Conservation (phyloP, 2,797 vertebrate genomes). For the Linurgus olivaceus region DNA sequence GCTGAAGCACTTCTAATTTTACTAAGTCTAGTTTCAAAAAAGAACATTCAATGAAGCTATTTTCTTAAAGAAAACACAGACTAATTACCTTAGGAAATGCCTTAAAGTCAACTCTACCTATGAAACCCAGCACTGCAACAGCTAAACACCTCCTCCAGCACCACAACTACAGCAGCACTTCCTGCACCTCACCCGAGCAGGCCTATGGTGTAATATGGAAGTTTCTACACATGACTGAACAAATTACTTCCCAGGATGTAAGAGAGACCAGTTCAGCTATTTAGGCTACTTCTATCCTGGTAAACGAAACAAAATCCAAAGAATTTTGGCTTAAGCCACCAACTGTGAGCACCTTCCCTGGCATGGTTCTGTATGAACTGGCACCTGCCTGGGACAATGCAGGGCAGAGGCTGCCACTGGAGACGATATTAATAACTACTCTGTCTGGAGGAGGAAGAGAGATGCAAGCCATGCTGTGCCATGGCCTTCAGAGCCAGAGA, state of each 20-base stretch:
- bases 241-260: not conserved
- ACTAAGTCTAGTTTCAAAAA: not conserved
- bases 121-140: not conserved
- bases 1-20: conserved; percentile 25
- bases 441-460: not conserved
- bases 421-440: not conserved
- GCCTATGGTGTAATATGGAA: not conserved
- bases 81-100: conserved; percentile 7
- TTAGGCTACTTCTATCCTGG: not conserved
- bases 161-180: not conserved
- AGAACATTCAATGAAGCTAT: not conserved
- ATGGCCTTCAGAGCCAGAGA: not conserved
- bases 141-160: not conserved
- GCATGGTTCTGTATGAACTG: not conserved
- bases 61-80: not conserved
- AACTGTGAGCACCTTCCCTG: not conserved
- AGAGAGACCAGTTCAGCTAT: not conserved
- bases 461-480: not conserved
- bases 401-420: not conserved
- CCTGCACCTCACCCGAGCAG: not conserved
- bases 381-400: not conserved
- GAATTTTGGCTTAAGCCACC: not conserved
- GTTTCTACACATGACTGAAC: not conserved
- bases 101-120: not conserved
- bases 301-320: not conserved